Evolutionary conservation across 2,797 vertebrate species (phyloP).

Genomic region (Pterois miles): DNA sequence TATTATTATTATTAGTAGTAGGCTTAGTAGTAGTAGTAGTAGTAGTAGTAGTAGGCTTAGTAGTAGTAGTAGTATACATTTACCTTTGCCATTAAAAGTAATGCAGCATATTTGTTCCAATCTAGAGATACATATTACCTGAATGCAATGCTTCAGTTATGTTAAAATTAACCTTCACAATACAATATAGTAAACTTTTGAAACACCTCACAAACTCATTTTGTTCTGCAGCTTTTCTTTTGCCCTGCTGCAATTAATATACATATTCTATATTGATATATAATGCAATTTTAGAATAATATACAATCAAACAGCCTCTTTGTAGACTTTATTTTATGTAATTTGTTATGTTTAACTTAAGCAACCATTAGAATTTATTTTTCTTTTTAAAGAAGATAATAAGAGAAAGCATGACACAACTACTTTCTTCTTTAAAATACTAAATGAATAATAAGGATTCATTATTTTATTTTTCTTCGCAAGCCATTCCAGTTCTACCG

Average conservation of each 20-base stretch:
- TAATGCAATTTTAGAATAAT: no score
- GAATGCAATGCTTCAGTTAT: neutral
- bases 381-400: neutral
- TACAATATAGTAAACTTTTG: neutral
- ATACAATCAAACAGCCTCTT: neutral
- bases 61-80: no score
- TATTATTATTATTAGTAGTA: constrained; percentile 19
- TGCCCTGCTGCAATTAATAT: neutral
- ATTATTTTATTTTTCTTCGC: neutral
- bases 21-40: no score
- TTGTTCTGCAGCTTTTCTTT: neutral
- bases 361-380: neutral
- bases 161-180: neutral
- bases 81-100: neutral
- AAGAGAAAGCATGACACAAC: neutral
- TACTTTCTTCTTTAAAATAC: neutral
- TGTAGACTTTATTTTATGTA: neutral
- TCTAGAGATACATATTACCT: neutral
- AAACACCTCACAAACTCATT: neutral
- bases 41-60: no score
- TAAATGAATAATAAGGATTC: neutral
- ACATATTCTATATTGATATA: neutral
- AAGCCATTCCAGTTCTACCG: neutral
- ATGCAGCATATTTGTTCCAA: neutral
- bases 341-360: neutral